Evolutionary conservation across 2,113 vertebrate genomes (phyloP).

Genomic region (Cheilinus undulatus): DNA sequence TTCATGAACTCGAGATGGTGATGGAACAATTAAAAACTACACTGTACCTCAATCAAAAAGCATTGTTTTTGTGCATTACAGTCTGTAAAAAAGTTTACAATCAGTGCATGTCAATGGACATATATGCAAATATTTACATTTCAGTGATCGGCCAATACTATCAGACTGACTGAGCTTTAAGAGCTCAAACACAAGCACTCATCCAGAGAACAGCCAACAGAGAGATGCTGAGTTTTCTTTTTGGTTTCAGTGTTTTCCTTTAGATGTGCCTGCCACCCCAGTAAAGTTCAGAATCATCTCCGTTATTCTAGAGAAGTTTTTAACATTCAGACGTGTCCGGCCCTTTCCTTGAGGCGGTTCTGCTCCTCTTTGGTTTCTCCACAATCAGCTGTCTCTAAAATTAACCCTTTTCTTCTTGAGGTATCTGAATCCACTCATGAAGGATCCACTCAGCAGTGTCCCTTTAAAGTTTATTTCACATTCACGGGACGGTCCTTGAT

Average conservation of each 20-base stretch:
- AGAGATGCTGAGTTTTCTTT: too few relatives aligned
- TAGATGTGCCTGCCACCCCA: constrained; percentile 71
- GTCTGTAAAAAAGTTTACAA: too few relatives aligned
- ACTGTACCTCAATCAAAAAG: too few relatives aligned
- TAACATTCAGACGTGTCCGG: constrained; percentile 49
- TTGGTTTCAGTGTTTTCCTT: constrained; percentile 38
- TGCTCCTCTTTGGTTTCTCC: constrained; percentile 55
- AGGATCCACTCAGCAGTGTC: constrained; percentile 19
- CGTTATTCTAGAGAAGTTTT: constrained; percentile 20
- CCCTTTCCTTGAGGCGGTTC: constrained; percentile 5
- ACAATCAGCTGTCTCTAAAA: background rate
- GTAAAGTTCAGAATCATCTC: constrained; percentile 8
- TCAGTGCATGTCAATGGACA: background rate
- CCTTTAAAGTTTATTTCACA: constrained; percentile 16
- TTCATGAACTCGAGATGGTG: too few relatives aligned
- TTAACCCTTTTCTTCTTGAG: constrained; percentile 20
- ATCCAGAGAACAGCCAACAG: constrained; percentile 12
- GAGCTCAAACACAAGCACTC: constrained; percentile 10
- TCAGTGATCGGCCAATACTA: too few relatives aligned
- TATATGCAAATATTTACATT: background rate
- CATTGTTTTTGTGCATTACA: too few relatives aligned
- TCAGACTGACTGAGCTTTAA: too few relatives aligned
- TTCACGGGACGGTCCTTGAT: background rate
- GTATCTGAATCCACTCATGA: constrained; percentile 35
- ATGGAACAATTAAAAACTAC: too few relatives aligned